Evolutionary conservation across 2,888 invertebrate species (phyloP), one percentile per base, ranked within the genome.

Genomic region (Ormyrus nitidulus): DNA sequence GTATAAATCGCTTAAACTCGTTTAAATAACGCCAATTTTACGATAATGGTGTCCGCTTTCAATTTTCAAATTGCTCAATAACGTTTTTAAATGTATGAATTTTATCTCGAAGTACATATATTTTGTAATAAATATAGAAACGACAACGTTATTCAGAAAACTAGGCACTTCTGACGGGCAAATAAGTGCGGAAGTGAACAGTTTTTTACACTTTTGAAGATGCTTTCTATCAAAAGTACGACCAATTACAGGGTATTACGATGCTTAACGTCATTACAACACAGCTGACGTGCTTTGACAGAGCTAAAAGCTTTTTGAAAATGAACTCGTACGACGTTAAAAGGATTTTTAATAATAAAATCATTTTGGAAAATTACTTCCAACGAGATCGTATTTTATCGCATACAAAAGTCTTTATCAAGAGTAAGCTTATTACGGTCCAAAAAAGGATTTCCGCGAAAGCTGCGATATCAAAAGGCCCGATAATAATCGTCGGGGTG

Each of bases 251-350:
- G 46, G 56, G 56, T 53, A 56, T 74, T 65, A 46, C 34, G 56
- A 34, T 6, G 56, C 34, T 44, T 48, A 61, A 76, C 48, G 11
- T 69, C 69, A 9, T 76, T 76, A 76, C 69, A 54, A 69, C 61
- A 54, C 53, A 19, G 44, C 53, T 19, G 54, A 34, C 61, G 53
- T 11, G 54, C 69, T 69, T 54, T 62, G 9, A 54, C 54, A 6
- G 46, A 59, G 74, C 9, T 69, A 61, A 76, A 76, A 76, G 68
- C 76, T 61, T 76, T 69, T 46, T 44, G 72, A 53, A 64, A 53
- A 46, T 11, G 13, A 71, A 71, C 51, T 61, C 71, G 48, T 51
- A 11, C 44, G 46, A 13, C 59, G 49, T 11, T 70, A 70, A 70
- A 58, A n/a, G 56, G 56, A 69, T 46, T 69, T 56, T 56, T 7